phyloP scores from a whole-genome alignment of 2,797 vertebrate genomes.

The Xyrichtys novacula region DNA sequence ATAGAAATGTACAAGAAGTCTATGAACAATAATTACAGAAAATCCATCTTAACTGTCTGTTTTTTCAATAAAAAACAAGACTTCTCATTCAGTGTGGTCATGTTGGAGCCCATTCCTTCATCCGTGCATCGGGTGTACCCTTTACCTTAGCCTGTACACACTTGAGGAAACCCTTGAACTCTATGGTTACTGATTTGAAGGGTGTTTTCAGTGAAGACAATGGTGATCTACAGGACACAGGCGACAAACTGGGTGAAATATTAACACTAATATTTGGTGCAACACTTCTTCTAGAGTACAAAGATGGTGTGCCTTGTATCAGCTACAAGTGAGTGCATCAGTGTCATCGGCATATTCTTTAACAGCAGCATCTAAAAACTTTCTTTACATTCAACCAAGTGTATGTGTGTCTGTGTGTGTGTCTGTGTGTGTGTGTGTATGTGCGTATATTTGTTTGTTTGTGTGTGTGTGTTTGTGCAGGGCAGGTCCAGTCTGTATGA shows the following conservation, averaged over 20 bases:
- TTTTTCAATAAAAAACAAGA: conserved; percentile 53
- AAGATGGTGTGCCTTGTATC: conserved; percentile 72
- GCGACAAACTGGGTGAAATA: conserved; percentile 61
- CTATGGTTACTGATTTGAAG: conserved; percentile 37
- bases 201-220: conserved; percentile 50
- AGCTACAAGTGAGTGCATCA: conserved; percentile 78
- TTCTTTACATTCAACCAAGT: conserved; percentile 86
- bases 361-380: conserved; percentile 88
- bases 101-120: conserved; percentile 44
- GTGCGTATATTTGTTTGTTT: conserved; percentile 61
- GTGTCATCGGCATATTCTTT: conserved; percentile 75
- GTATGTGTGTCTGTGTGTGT: conserved; percentile 42
- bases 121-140: conserved; percentile 41
- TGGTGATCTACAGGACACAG: conserved; percentile 50
- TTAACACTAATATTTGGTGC: conserved; percentile 72
- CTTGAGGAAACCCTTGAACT: conserved; percentile 32
- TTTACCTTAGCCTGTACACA: conserved; percentile 43
- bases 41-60: conserved; percentile 66
- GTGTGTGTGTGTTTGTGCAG: conserved; percentile 66
- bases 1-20: conserved; percentile 86
- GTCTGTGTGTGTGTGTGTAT: conserved; percentile 58
- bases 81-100: conserved; percentile 69
- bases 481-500: conserved; percentile 71
- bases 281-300: conserved; percentile 65
- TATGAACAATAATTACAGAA: conserved; percentile 85